These are phyloP conservation scores for Pagrus major DNA, from an alignment of 2,113 vertebrate species.

Conservation along the genomic window DNA sequence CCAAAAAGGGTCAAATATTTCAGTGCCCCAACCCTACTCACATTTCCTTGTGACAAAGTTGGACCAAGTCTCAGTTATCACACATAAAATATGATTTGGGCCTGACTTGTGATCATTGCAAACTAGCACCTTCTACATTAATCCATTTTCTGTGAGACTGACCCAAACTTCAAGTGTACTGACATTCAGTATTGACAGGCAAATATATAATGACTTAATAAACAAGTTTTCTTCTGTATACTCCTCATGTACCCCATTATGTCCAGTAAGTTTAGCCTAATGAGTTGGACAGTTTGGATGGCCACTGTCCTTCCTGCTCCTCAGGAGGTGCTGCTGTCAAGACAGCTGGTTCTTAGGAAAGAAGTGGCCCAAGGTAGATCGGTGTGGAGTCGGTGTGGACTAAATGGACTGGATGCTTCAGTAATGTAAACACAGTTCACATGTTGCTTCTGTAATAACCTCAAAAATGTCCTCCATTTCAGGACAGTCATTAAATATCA, in stretches of 20 bases:
- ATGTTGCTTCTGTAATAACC: neutral
- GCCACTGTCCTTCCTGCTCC: neutral
- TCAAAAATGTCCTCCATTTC: too few species aligned
- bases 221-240: neutral
- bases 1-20: too few species aligned
- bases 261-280: neutral
- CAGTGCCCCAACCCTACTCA: too few species aligned
- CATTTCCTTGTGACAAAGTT: too few species aligned
- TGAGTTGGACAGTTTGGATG: neutral
- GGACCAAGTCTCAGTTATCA: neutral
- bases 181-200: neutral
- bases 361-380: neutral
- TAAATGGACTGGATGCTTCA: neutral
- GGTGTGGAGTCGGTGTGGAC: neutral
- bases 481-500: constrained; percentile 47
- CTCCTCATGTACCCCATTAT: too few species aligned
- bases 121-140: neutral
- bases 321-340: neutral
- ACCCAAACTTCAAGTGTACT: neutral
- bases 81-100: neutral
- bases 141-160: neutral
- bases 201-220: neutral
- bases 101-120: neutral
- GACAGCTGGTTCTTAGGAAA: neutral
- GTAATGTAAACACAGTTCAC: neutral